phyloP scores from a whole-genome alignment of 2,888 invertebrate species.

The Watsonalla cultraria region DNA sequence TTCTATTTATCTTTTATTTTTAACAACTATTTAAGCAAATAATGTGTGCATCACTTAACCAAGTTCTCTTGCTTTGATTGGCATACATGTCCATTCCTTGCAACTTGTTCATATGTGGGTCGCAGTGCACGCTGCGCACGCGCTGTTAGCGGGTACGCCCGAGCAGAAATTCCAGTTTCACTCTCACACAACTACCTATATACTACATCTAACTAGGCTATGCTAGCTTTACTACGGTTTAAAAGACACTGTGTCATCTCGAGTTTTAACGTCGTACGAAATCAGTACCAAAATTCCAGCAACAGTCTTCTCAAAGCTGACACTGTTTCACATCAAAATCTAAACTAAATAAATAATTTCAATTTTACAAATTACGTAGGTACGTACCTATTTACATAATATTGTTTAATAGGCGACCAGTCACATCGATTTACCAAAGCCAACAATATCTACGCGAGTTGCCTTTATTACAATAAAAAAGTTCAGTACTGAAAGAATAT shows the following conservation, averaged over 20 bases:
- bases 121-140: neutral
- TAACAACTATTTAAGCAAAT: conserved; percentile 1
- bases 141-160: neutral
- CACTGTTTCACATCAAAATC: no score
- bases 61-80: conserved; percentile 2
- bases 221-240: neutral
- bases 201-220: neutral
- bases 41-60: neutral
- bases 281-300: no score
- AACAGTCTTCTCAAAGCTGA: no score
- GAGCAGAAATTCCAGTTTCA: conserved; percentile 1
- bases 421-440: no score
- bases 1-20: neutral
- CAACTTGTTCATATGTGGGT: conserved; percentile 8
- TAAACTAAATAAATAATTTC: no score
- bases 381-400: no score
- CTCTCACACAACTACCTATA: neutral
- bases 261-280: no score
- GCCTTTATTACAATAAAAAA: no score
- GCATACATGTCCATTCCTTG: conserved; percentile 1
- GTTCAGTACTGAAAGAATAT: no score
- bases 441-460: no score
- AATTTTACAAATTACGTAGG: no score
- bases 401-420: no score
- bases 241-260: neutral